Base-by-base conservation (phyloP, 2,797 vertebrate species). In the Jordanella pulchra region DNA sequence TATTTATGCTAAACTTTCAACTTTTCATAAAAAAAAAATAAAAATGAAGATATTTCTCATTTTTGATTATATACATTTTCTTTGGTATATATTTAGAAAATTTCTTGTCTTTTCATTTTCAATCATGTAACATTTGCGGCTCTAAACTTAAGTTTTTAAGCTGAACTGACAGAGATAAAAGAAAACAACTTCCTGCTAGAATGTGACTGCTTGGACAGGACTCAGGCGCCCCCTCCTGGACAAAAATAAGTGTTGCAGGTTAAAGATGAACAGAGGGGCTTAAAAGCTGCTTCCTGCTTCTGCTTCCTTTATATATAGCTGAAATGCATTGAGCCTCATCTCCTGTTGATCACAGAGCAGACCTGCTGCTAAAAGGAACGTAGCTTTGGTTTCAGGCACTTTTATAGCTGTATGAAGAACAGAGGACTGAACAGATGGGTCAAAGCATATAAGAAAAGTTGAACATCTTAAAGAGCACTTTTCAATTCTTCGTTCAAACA, bases 171-270 rank as follows among this genome's bases (percentile, higher is more conserved):
- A n/a, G n/a, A 13, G n/a, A n/a, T n/a, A n/a, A n/a, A 28, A 30
- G 32, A 58, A 23, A 4, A 3, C 35, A 39, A 39, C 35, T 39
- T 39, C 18, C 56, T 58, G 18, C 58, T 1, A n/a, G 21, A 39
- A 39, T 39, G 32, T 61, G 32, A 23, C 58, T 39, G 32, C 69
- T 18, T 21, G 69, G 12, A 47, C 5, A 30, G 25, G 15, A 15
- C 10, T 39, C 7, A n/a, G 21, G 54, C 39, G 53, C 83, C 89
- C 84, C 60, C 89, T 86, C 4, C 65, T 88, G 90, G 78, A 17
- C 50, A 81, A 71, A 73, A 0, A 28, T 1, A 3, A 61, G 67
- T 27, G 71, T 11, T 79, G 69, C 81, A 84, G 30, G 11, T 18
- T 56, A 56, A 30, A 56, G 28, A 60, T 35, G 30, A 9, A 60